Evolutionary conservation across 2,888 invertebrate genomes (phyloP), one percentile per base, ranked within the genome.

Genomic region (Nipponacmea schrenckii): DNA sequence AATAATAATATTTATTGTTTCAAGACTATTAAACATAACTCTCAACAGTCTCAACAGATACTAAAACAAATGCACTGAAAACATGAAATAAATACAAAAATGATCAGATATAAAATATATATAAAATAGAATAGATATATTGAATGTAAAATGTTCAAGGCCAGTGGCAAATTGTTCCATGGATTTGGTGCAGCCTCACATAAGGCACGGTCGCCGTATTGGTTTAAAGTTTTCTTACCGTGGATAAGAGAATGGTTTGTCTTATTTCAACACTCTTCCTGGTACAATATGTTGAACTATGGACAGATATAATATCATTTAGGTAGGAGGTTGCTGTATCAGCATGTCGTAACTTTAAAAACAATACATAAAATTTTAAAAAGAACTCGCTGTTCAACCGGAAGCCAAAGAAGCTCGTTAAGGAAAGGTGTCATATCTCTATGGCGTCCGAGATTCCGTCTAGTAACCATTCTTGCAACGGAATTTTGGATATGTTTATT

Each of bases 351-450:
- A n/a, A n/a, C n/a, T n/a, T n/a, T n/a, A 48, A 48, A 67, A 31
- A 50, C 26, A 4, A 67, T 46, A 17, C 45, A 17, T 14, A 31
- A 27, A 50, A 67, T 14, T 27, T 67, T 67, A 50, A 26, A 67
- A 27, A n/a, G 27, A 20, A 67, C 48, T 67, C 67, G 24, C 7
- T 46, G 31, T 8, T 20, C 24, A n/a, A 67, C 48, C 12, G 67
- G 66, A 44, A 67, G 67, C 67, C 67, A 67, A 26, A 50, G 67
- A 14, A 67, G 67, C 27, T 46, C 46, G 10, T 24, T 67, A 3
- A 67, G 48, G 3, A 67, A 27, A 48, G 67, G 67, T 17, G 50
- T 26, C 31, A 67, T 50, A n/a, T 67, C n/a, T 12, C n/a, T 24
- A 17, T 45, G 45, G 20, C 14, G 31, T n/a, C 14, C 67, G 17